Evolutionary conservation across 2,113 vertebrate genomes (phyloP).

Genomic region (Zapornia atra): DNA sequence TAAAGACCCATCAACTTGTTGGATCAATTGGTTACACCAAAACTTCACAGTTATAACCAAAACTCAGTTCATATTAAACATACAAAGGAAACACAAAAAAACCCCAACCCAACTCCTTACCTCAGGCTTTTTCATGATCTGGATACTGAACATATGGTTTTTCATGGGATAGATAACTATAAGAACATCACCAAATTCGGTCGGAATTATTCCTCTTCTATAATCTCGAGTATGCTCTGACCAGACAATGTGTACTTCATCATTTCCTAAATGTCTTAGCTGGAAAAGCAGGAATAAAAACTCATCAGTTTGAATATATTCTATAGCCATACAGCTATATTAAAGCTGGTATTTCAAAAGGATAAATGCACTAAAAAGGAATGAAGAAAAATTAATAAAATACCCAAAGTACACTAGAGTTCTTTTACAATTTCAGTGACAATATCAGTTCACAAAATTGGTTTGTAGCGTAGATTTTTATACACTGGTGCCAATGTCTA

Average conservation of each 20-base stretch:
- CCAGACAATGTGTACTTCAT: constrained; percentile 99
- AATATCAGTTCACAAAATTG: not conserved
- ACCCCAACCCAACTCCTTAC: constrained; percentile 62
- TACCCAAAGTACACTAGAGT: not conserved
- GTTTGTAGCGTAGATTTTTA: not conserved
- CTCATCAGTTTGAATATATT: not conserved
- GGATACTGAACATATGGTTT: constrained; percentile 98
- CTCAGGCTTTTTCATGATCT: constrained; percentile 98
- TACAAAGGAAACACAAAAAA: not conserved
- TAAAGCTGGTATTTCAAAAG: not conserved
- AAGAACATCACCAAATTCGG: constrained; percentile 97
- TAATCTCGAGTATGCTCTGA: constrained; percentile 98
- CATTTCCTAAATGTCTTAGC: constrained; percentile 97
- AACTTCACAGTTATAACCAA: not conserved
- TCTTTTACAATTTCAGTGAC: not conserved
- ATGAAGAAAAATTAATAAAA: not conserved
- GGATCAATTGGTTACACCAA: not conserved
- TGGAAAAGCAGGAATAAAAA: constrained; percentile 70
- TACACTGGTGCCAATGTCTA: not conserved
- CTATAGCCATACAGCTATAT: not conserved
- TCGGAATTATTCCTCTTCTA: constrained; percentile 96
- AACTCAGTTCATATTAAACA: not conserved
- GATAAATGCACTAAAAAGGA: not conserved
- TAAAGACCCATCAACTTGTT: not conserved
- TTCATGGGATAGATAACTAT: constrained; percentile 99